Base-by-base conservation (phyloP, 2,888 invertebrate genomes). In the Hylaea fasciaria region DNA sequence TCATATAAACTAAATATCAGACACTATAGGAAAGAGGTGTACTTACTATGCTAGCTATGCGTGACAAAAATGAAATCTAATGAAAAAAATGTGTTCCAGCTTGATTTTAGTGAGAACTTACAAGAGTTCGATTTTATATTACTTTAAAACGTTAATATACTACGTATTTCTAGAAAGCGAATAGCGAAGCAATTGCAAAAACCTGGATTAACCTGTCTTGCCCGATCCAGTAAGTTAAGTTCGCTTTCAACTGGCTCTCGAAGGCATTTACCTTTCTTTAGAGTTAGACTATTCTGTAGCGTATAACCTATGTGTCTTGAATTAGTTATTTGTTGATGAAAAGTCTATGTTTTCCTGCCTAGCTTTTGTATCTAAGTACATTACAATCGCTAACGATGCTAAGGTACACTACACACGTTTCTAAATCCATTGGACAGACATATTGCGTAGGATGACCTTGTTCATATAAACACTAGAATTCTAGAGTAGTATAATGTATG, bases 251-350 rank as follows among this genome's bases (percentile, higher is more conserved):
- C 61, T 58, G 32, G 39, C 57, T 60, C 49, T 59, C 49, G 32
- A 64, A 66, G 71, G 66, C 67, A 70, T 70, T 68, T 64, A 66
- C 73, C 72, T 51, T 51, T 51, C 41, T 47, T 12, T 17, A 16
- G 28, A 16, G 3, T 22, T 22, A 22, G 22, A 41, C 44, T 43
- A 22, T 52, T 52, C 35, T 51, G 39, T 46, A 47, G 39, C 44
- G 45, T 9, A 9, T 40, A 13, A 7, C 5, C 16, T 53, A 14
- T 39, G 11, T 3, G 22, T 22, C 5, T 22, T 22, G 3, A 5
- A 22, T 22, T 3, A 22, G 5, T n/a, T n/a, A n/a, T n/a, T n/a
- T n/a, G n/a, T n/a, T n/a, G n/a, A n/a, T n/a, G n/a, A n/a, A n/a
- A n/a, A n/a, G n/a, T n/a, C n/a, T 22, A 22, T 22, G 5, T 22